These are phyloP conservation scores for Himalopsyche tibetana DNA, from an alignment of 2,888 invertebrate species.

Conservation along the genomic window DNA sequence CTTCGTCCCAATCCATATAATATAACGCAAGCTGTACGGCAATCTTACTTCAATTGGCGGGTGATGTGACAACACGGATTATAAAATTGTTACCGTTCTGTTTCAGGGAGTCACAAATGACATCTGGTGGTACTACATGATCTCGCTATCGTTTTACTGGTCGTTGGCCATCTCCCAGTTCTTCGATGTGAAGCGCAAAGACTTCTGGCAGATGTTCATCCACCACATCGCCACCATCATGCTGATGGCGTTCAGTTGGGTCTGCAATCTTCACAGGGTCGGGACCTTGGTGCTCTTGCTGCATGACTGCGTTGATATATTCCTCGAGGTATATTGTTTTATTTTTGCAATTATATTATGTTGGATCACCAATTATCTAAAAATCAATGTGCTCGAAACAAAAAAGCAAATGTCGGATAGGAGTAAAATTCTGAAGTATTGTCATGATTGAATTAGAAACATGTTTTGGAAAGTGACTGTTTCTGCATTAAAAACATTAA, in stretches of 20 bases:
- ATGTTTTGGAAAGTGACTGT: too few species aligned
- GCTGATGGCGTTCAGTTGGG: constrained; percentile 95
- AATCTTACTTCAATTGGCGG: too few species aligned
- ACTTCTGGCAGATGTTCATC: constrained; percentile 99
- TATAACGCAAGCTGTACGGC: too few species aligned
- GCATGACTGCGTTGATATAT: constrained; percentile 94
- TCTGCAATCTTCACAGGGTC: constrained; percentile 93
- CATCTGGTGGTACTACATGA: constrained; percentile 98
- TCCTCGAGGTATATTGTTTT: constrained; percentile 82
- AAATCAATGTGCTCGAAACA: too few species aligned
- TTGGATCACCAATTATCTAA: too few species aligned
- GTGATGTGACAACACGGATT: too few species aligned
- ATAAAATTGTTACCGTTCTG: neutral
- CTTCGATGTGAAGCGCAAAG: constrained; percentile 94
- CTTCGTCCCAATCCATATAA: too few species aligned
- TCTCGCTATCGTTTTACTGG: constrained; percentile 97
- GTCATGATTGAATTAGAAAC: too few species aligned
- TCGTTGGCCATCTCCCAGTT: constrained; percentile 94
- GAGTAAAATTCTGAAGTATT: too few species aligned
- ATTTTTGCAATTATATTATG: too few species aligned
- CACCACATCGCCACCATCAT: constrained; percentile 96
- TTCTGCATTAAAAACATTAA: too few species aligned
- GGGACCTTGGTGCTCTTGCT: constrained; percentile 92
- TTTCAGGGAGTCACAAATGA: constrained; percentile 86
- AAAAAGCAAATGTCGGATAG: too few species aligned